Percentiles rank a stretch among this genome's conserved stretches.
Evolutionary conservation across 92 coral and sea anemone species (phyloP).

Genomic region (Zoanthus solanderi): DNA sequence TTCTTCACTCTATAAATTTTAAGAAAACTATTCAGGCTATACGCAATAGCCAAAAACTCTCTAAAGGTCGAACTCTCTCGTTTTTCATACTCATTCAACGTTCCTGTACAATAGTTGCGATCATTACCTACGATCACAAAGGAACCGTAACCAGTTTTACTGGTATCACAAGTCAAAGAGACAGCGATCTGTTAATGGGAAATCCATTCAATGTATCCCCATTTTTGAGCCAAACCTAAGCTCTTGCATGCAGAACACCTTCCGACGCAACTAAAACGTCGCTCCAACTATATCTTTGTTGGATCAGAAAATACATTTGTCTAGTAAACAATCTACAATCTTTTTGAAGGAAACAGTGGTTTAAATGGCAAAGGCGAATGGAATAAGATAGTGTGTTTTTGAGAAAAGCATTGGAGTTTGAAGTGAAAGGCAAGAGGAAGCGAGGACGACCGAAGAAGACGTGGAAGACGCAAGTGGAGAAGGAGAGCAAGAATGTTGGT

Average conservation of each 20-base stretch:
- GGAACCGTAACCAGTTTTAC: neutral
- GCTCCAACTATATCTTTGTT: neutral
- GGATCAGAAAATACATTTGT: neutral
- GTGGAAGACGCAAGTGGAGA: no score
- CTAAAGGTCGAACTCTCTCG: no score
- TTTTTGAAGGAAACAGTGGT: no score
- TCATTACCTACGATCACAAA: neutral
- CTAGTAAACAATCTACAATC: neutral
- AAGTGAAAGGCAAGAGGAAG: no score
- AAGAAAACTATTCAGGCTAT: no score
- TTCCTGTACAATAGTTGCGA: neutral
- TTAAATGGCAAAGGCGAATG: no score
- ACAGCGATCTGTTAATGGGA: neutral
- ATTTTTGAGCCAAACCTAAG: neutral
- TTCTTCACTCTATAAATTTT: no score
- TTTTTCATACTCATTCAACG: neutral
- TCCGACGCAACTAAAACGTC: neutral
- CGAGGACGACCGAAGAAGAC: no score
- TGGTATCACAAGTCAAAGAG: neutral
- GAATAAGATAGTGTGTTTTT: no score
- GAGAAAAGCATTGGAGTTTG: no score
- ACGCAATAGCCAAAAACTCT: no score
- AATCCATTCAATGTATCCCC: neutral
- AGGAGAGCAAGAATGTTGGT: no score
- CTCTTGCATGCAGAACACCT: neutral